A percentile compares a stretch with the other conserved stretches of the same genome.
Evolutionary conservation across 2,113 vertebrate species (phyloP).

Genomic region (Phylloscopus trochilus): DNA sequence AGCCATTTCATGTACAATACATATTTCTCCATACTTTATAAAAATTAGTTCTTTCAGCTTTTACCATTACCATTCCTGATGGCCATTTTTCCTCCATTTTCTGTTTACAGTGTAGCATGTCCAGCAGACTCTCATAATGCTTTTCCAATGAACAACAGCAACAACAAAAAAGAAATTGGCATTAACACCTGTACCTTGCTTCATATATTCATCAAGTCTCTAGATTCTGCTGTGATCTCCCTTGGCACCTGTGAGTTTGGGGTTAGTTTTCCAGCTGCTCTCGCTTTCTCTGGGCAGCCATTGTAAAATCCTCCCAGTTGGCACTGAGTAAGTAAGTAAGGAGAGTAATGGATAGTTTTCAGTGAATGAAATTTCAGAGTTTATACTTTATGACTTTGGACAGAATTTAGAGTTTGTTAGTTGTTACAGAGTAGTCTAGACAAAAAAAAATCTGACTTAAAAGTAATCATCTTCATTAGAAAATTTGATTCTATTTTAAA

Average conservation of each 20-base stretch:
- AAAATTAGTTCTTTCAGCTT: background rate
- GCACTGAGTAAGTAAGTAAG: rapidly evolving
- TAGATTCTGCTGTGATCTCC: background rate
- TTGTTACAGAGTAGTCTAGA: background rate
- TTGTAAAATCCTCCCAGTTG: background rate
- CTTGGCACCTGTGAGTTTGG: background rate
- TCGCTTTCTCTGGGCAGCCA: background rate
- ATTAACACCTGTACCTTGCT: background rate
- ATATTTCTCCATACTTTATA: background rate
- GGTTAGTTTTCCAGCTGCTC: background rate
- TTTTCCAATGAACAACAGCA: background rate
- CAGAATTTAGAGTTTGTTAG: background rate
- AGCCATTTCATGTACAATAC: background rate
- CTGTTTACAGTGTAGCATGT: background rate
- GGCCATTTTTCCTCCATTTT: background rate
- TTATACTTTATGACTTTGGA: background rate
- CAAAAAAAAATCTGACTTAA: background rate
- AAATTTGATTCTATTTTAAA: background rate
- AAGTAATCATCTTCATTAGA: background rate
- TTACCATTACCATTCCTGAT: background rate
- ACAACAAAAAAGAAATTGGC: background rate
- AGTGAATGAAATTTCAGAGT: background rate
- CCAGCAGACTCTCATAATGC: background rate
- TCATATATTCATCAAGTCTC: background rate
- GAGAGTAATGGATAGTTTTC: background rate